Conservation (phyloP, 2,797 vertebrate genomes). For the Lutra lutra region DNA sequence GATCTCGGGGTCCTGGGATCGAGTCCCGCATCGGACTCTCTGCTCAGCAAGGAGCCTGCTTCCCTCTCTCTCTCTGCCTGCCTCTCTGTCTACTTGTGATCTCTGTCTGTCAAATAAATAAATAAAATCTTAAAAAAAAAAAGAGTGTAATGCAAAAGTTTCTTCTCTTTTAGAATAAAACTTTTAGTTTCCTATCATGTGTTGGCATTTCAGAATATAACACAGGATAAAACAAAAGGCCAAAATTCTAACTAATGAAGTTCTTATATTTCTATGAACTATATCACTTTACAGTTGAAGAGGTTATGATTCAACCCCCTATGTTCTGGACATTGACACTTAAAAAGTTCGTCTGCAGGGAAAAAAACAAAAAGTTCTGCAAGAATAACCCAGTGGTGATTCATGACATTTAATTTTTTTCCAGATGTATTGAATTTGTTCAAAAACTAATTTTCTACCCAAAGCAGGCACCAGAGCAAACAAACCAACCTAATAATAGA, state of each 20-base stretch:
- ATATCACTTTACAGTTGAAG: neutral
- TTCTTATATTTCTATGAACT: neutral
- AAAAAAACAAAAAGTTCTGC: neutral
- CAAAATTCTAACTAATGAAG: neutral
- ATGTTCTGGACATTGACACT: neutral
- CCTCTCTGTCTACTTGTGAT: no score
- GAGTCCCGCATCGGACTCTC: no score
- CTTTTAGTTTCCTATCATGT: neutral
- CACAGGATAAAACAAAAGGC: neutral
- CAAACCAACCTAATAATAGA: conserved; percentile 49
- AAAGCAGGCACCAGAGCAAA: neutral
- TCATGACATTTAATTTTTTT: conserved; percentile 42
- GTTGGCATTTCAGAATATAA: neutral
- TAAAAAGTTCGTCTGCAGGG: neutral
- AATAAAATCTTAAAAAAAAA: no score
- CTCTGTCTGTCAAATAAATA: no score
- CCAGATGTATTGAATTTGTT: conserved; percentile 56
- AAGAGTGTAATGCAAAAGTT: neutral
- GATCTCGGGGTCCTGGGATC: no score
- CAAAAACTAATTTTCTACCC: conserved; percentile 65
- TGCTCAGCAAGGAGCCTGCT: no score
- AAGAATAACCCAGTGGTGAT: neutral
- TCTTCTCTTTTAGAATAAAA: neutral
- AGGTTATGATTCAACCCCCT: neutral
- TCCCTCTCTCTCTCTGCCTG: no score